Conservation (phyloP, 2,888 invertebrate genomes). For the Thecocarcelia acutangulata region DNA sequence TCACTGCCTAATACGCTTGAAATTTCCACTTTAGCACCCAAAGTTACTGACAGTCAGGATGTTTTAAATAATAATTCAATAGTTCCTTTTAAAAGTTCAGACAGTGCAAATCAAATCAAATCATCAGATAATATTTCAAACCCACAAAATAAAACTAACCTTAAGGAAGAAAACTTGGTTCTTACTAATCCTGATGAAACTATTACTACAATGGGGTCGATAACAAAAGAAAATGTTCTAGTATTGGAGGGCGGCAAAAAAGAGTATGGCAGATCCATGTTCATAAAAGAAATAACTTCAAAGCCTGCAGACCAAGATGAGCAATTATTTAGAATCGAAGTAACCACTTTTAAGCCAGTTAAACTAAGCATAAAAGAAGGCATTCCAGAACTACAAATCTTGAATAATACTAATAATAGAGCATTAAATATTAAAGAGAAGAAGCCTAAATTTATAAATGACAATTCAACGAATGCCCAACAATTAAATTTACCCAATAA, state of each 20-base stretch:
- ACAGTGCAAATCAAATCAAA: not conserved
- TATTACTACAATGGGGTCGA: not conserved
- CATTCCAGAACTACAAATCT: constrained; percentile 2
- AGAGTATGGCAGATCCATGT: constrained; percentile 48
- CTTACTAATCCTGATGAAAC: not conserved
- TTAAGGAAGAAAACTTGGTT: too few species aligned
- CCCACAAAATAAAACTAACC: too few species aligned
- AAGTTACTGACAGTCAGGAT: not conserved
- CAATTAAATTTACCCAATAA: constrained; percentile 77
- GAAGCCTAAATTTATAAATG: constrained; percentile 77
- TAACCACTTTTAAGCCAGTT: constrained; percentile 23
- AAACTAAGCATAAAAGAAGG: constrained; percentile 16
- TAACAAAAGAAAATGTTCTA: constrained; percentile 1
- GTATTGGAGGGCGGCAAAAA: constrained; percentile 29
- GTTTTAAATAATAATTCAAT: not conserved
- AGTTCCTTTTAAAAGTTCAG: not conserved
- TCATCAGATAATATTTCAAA: not conserved
- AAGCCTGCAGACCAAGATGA: not conserved
- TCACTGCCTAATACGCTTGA: not conserved
- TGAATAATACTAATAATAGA: not conserved
- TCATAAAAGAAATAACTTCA: not conserved
- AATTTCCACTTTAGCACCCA: not conserved
- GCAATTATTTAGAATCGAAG: not conserved
- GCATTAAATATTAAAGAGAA: constrained; percentile 71
- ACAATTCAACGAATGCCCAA: constrained; percentile 77